phyloP scores from a whole-genome alignment of 2,888 invertebrate species.

The Rhopalosiphum nymphaeae region DNA sequence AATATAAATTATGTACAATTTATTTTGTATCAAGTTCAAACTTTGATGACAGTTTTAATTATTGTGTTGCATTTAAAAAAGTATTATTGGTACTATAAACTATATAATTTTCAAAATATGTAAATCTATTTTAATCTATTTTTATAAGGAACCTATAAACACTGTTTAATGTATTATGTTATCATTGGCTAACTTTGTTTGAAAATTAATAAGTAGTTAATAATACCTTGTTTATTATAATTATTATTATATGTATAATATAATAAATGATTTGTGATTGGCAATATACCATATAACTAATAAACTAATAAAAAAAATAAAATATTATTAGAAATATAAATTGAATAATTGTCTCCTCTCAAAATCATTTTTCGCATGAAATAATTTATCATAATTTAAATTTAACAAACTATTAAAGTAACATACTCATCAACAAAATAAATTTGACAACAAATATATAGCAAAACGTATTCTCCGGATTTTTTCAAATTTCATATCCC shows the following conservation, averaged over 20 bases:
- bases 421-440: neutral
- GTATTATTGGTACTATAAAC: neutral
- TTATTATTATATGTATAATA: neutral
- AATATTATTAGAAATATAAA: neutral
- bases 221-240: neutral
- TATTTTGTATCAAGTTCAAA: neutral
- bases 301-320: neutral
- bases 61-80: neutral
- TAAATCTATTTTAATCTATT: neutral
- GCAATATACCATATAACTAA: neutral
- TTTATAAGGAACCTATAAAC: neutral
- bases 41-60: neutral
- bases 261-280: neutral
- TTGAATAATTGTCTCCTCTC: neutral
- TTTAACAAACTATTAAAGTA: neutral
- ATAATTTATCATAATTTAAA: neutral
- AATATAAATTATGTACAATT: neutral
- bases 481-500: neutral
- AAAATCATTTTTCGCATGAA: neutral
- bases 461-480: neutral
- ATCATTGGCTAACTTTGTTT: neutral
- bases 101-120: neutral
- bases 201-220: neutral
- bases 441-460: neutral
- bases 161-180: neutral